Evolutionary conservation across 2,113 vertebrate genomes (phyloP).

Genomic region (Rynchops niger): DNA sequence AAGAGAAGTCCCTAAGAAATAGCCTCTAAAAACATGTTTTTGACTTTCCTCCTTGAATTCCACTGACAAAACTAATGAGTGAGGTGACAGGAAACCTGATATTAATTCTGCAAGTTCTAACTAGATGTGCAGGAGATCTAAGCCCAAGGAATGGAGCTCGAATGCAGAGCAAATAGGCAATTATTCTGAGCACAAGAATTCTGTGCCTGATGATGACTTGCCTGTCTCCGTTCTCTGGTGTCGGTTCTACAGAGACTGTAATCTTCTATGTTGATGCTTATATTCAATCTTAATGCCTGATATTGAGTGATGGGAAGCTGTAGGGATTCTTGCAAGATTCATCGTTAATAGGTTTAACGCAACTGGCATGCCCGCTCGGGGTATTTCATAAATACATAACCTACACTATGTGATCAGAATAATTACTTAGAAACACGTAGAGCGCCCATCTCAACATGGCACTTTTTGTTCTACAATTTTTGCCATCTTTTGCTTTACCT

Average conservation of each 20-base stretch:
- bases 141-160: constrained; percentile 12
- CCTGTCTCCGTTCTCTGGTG: neutral
- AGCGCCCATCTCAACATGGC: neutral
- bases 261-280: constrained; percentile 44
- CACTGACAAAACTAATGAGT: constrained; percentile 54
- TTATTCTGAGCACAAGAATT: constrained; percentile 40
- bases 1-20: constrained; percentile 34
- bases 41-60: constrained; percentile 43
- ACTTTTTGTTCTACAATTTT: neutral
- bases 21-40: constrained; percentile 33
- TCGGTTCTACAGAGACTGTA: constrained; percentile 22
- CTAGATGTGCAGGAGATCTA: constrained; percentile 32
- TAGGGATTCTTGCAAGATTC: constrained; percentile 46
- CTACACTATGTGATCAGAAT: neutral
- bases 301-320: constrained; percentile 39
- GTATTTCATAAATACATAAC: constrained; percentile 50
- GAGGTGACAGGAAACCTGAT: constrained; percentile 48
- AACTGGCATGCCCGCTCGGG: neutral
- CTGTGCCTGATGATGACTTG: constrained; percentile 31
- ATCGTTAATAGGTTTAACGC: constrained; percentile 55
- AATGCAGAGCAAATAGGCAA: constrained; percentile 54
- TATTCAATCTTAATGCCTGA: constrained; percentile 52
- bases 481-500: neutral
- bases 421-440: neutral
- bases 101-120: constrained; percentile 63